Evolutionary conservation across 2,113 vertebrate species (phyloP), one percentile per base, ranked within the genome.

Genomic region (Marcusenius ussheri): DNA sequence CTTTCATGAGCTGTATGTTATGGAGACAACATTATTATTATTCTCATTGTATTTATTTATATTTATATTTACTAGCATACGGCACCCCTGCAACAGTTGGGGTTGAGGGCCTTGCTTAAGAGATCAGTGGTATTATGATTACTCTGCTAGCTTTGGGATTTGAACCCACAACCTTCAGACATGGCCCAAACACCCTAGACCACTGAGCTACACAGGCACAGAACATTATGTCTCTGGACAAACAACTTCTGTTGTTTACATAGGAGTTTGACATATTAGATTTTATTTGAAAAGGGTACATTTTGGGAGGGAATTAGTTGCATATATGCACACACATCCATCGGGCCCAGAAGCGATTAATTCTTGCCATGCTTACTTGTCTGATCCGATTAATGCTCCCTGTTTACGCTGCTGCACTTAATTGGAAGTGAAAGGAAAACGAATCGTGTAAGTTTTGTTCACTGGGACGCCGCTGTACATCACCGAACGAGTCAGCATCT

Each of bases 361-460:
- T 51, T 53, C 50, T 56, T 87, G 13, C 11, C 85, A 35, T 31
- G 50, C 85, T 27, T 35, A 56, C 53, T 87, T 21, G 85, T 87
- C 47, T 53, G 85, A 87, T 35, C n/a, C 50, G 17, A 56, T 87
- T 87, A 87, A 87, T 27, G 19, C 31, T 35, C 50, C 49, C 85
- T 35, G 49, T 5, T 56, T 87, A n/a, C 5, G 5, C 50, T 39
- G 31, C 49, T 19, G 47, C 15, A 17, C 85, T 42, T 87, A 56
- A 87, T 51, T 87, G 27, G n/a, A 87, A 53, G 85, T 87, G 85
- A 56, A 87, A 87, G 85, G 49, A 87, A 87, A 87, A 87, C 31
- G 6, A 35, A 51, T 86, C 49, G 21, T 24, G 47, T 87, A 56
- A 51, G 5, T 87, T 53, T 27, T 53, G 50, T 53, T 31, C 50